Conservation (phyloP, 2,888 invertebrate genomes). For the Chrysolina haemoptera region DNA sequence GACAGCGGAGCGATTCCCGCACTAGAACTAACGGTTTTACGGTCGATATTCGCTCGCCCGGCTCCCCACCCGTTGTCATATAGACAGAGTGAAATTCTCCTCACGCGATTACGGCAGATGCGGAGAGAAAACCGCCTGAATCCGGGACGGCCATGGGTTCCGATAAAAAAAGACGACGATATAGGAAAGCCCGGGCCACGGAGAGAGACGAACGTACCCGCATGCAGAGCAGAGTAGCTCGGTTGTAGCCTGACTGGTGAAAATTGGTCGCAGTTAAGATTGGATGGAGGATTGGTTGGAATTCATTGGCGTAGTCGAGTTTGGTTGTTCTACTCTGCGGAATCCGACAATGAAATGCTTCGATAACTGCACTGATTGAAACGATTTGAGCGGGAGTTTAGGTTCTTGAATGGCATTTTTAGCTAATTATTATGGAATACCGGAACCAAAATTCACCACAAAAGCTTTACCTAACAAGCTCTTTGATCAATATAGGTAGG, state of each 20-base stretch:
- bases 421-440: background rate
- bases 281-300: conserved; percentile 37
- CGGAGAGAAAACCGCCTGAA: conserved; percentile 38
- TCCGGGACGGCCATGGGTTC: conserved; percentile 39
- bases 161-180: conserved; percentile 34
- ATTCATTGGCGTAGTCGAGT: conserved; percentile 32
- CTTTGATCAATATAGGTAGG: too few species aligned
- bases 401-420: background rate
- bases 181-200: conserved; percentile 21
- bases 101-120: conserved; percentile 46
- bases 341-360: background rate
- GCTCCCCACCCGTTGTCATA: conserved; percentile 31
- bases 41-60: conserved; percentile 28
- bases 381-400: background rate
- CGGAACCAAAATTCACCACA: background rate
- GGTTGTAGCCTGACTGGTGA: conserved; percentile 36
- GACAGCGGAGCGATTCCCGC: conserved; percentile 2
- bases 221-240: conserved; percentile 39
- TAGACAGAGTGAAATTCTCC: conserved; percentile 33
- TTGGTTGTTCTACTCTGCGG: background rate
- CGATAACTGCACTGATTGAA: background rate
- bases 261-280: conserved; percentile 35
- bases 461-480: too few species aligned
- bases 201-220: conserved; percentile 36
- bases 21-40: background rate